Evolutionary conservation across 1,140 invertebrate genomes (phyloP), one percentile per base, ranked within the genome.

Genomic region (Drosophila azteca): DNA sequence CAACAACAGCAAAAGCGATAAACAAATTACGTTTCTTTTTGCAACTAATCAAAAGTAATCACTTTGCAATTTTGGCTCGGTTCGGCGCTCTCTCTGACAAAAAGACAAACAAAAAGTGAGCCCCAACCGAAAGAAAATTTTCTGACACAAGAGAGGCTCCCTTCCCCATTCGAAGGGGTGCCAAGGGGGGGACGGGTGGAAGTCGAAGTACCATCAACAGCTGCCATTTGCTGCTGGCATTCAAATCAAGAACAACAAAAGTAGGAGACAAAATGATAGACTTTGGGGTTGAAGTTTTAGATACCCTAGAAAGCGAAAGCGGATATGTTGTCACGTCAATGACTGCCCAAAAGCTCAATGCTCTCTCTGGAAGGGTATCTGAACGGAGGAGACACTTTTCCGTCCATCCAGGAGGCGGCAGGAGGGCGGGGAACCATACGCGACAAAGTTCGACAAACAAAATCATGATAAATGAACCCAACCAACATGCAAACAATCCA

Each of bases 31-130:
- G 79, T 70, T 87, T 83, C 83, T 88, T 88, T 87, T 88, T 83
- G 68, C 83, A 88, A 88, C 83, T 89, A 88, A 88, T 88, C 83
- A 88, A 88, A 88, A 88, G 83, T 88, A 88, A 88, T 88, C 83
- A 88, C 84, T 88, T 79, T 88, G 83, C 83, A 84, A 84, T 84
- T 84, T 84, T 58, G 39, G 13, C 44, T 77, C 50, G 59, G 44
- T 26, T 62, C 35, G 35, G 35, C 70, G 35, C 70, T 60, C 45
- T 43, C 61, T 59, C 62, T 55, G 66, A 39, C 79, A 55, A 68
- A 79, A 89, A 88, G 76, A 89, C 81, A 83, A 88, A 88, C 84
- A 88, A 72, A 88, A 88, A 84, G 73, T 84, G 58, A 49, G 77
- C 54, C 35, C 1, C 35, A 11, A 39, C 11, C 35, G 51, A 53